Evolutionary conservation across 2,888 invertebrate species (phyloP), one percentile per base, ranked within the genome.

Genomic region (Mylabris sibirica): DNA sequence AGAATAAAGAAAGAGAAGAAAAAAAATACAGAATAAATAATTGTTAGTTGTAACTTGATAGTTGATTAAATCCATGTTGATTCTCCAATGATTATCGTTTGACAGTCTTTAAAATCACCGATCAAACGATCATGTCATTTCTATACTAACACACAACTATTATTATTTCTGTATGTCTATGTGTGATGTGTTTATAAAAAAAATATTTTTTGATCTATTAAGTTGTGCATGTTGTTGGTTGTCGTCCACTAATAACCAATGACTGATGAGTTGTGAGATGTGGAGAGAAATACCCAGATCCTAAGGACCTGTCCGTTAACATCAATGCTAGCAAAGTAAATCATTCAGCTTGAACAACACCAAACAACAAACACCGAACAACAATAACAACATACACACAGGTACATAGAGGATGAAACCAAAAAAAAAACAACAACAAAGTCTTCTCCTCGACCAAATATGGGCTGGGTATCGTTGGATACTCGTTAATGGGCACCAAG

Each of bases 211-310:
- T 66, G 59, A 57, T 75, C 78, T 77, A 78, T 79, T 79, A 78
- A 78, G 76, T 70, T 69, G 74, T 74, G 72, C 75, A 72, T 75
- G 49, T 49, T 49, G 9, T 53, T 57, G 57, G 9, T 53, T 57
- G 57, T 57, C 57, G 57, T 57, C 57, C 24, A 74, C 75, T 77
- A 77, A 79, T 76, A 74, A 74, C 68, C 72, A 70, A 72, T 73
- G 77, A 76, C 77, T 79, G 77, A 79, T 77, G 76, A 75, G 44
- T n/a, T 44, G 17, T n/a, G 17, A 44, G 44, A 44, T 44, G 44
- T 44, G 17, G 12, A 44, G n/a, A 44, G 75, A 73, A 70, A 70
- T 71, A 76, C 69, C 72, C 57, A 63, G 68, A 57, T 70, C 60
- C 68, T 65, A 44, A 49, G 63, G 57, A 61, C 61, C 60, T 67